Conservation (phyloP, 2,113 vertebrate genomes). For the Istiophorus platypterus region DNA sequence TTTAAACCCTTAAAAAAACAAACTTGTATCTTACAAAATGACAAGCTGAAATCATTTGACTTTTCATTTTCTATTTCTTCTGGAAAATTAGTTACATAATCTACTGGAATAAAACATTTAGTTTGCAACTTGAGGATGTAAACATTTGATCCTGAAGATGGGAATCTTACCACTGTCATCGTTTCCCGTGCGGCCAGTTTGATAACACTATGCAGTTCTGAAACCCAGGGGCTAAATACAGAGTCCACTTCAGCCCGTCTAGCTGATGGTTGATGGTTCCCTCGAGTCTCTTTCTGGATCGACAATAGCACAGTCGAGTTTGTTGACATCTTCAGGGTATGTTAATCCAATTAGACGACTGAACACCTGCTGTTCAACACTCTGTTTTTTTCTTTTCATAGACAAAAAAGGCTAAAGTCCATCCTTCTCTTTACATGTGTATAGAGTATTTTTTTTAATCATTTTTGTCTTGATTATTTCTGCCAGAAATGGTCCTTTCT, state of each 20-base stretch:
- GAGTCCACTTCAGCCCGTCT: not conserved
- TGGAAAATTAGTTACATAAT: not conserved
- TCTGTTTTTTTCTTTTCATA: not conserved
- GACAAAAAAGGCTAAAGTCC: not conserved
- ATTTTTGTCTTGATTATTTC: not conserved
- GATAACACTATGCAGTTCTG: not conserved
- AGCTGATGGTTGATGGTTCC: not conserved
- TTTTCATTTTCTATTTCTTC: not conserved
- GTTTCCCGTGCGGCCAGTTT: too few species aligned
- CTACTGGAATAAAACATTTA: not conserved
- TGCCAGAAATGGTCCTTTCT: not conserved
- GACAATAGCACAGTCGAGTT: not conserved
- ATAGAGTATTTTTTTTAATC: too few species aligned
- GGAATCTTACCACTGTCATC: too few species aligned
- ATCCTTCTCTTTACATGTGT: not conserved
- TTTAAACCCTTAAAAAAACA: too few species aligned
- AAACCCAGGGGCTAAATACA: not conserved
- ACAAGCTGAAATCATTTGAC: too few species aligned
- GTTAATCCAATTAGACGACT: conserved; percentile 15
- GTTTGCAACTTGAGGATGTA: too few species aligned
- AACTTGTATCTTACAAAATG: too few species aligned
- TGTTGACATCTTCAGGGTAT: conserved; percentile 12
- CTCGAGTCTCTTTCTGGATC: not conserved
- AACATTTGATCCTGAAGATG: too few species aligned
- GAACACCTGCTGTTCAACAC: not conserved